These are phyloP conservation scores for Cheilosia impressa DNA, from an alignment of 2,888 invertebrate genomes.

Conservation along the genomic window DNA sequence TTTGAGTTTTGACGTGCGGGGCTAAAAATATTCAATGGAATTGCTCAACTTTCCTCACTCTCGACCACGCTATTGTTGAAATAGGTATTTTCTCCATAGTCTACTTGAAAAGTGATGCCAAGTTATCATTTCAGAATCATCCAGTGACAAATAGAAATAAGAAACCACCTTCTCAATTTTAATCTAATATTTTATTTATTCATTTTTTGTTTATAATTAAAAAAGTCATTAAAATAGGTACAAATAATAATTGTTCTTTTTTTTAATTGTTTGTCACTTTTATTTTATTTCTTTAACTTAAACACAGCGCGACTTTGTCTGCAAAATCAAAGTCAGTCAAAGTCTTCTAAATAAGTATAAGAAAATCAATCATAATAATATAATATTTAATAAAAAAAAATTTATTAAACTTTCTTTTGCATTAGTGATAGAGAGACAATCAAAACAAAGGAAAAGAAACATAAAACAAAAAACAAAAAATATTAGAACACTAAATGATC, in stretches of 20 bases:
- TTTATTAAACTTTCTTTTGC: slow-evolving; percentile 44
- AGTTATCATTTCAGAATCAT: background rate
- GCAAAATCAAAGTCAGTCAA: slow-evolving; percentile 73
- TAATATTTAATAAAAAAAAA: slow-evolving; percentile 61
- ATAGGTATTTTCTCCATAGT: too few relatives aligned
- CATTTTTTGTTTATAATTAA: slow-evolving; percentile 63
- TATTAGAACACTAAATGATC: slow-evolving; percentile 24
- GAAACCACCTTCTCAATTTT: slow-evolving; percentile 30
- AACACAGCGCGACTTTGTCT: slow-evolving; percentile 83
- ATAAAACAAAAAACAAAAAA: slow-evolving; percentile 30
- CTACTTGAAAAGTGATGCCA: background rate
- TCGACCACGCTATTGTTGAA: too few relatives aligned
- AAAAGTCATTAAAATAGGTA: slow-evolving; percentile 71
- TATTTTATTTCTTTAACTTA: slow-evolving; percentile 80
- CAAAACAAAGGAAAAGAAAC: background rate
- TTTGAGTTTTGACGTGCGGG: too few relatives aligned
- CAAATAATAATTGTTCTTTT: slow-evolving; percentile 72
- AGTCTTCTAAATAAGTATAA: slow-evolving; percentile 66
- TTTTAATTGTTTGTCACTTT: slow-evolving; percentile 71
- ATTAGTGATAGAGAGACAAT: slow-evolving; percentile 8
- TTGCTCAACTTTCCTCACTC: too few relatives aligned
- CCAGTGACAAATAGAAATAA: background rate
- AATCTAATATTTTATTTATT: slow-evolving; percentile 62
- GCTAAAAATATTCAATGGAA: too few relatives aligned
- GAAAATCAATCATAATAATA: slow-evolving; percentile 46